Evolutionary conservation across 2,888 invertebrate species (phyloP).

Genomic region (Apeira syringaria): DNA sequence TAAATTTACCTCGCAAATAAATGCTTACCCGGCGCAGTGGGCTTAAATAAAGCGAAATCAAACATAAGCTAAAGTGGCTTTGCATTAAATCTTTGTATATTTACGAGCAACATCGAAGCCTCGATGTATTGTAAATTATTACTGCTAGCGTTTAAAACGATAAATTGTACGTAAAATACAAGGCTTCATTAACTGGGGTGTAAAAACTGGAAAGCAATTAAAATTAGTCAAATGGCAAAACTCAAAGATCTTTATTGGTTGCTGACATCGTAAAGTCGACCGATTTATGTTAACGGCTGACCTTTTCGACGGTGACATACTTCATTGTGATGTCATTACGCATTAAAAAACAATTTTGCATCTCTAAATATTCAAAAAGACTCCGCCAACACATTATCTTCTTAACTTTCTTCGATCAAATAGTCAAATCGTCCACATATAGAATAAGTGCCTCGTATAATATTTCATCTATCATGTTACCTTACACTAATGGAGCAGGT

Average conservation of each 20-base stretch:
- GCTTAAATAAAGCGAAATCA: conserved; percentile 52
- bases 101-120: conserved; percentile 57
- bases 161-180: conserved; percentile 65
- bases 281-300: conserved; percentile 62
- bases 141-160: conserved; percentile 56
- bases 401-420: conserved; percentile 5
- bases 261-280: conserved; percentile 60
- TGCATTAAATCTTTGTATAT: conserved; percentile 65
- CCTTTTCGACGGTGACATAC: conserved; percentile 37
- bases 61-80: conserved; percentile 50
- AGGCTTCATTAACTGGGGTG: conserved; percentile 53
- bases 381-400: conserved; percentile 1
- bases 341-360: conserved; percentile 32
- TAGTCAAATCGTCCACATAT: background rate
- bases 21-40: conserved; percentile 37
- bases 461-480: background rate
- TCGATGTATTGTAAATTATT: conserved; percentile 65
- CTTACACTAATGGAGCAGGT: background rate
- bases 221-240: conserved; percentile 73
- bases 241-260: conserved; percentile 60
- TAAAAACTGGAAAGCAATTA: conserved; percentile 68
- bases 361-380: conserved; percentile 3
- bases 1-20: conserved; percentile 32
- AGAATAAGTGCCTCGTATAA: background rate
- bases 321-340: conserved; percentile 43